phyloP scores from a whole-genome alignment of 2,113 vertebrate genomes.

The Microtus ochrogaster region DNA sequence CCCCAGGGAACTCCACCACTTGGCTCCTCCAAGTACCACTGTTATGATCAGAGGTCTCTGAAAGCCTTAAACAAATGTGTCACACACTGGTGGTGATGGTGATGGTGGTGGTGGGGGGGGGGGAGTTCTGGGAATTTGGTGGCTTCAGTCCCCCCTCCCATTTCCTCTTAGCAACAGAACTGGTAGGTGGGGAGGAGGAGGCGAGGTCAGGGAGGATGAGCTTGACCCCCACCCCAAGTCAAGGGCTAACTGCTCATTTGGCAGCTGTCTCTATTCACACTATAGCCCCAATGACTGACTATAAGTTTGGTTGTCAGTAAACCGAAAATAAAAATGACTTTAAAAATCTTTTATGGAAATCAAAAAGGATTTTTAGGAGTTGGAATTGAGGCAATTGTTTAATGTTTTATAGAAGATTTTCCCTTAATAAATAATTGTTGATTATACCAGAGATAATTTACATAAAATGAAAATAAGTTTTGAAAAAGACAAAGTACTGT shows the following conservation, averaged over 20 bases:
- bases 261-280: not conserved
- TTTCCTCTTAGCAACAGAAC: not conserved
- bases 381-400: not conserved
- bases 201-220: not conserved
- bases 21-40: not conserved
- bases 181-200: not conserved
- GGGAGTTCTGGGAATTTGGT: not conserved
- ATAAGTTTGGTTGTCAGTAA: not conserved
- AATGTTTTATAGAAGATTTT: conserved; percentile 5
- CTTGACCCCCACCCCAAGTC: not conserved
- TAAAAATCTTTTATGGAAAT: conserved; percentile 38
- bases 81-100: too few species aligned
- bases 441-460: not conserved
- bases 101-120: rapidly evolving
- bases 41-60: not conserved
- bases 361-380: conserved; percentile 20
- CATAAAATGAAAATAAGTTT: not conserved
- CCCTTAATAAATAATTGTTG: conserved; percentile 5
- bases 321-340: not conserved
- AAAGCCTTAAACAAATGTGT: not conserved
- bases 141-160: not conserved
- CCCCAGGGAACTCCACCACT: not conserved
- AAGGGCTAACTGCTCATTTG: not conserved
- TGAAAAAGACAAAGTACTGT: conserved; percentile 16
- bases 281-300: not conserved